Conservation (phyloP, 2,888 invertebrate genomes). For the Lamproptera curius region DNA sequence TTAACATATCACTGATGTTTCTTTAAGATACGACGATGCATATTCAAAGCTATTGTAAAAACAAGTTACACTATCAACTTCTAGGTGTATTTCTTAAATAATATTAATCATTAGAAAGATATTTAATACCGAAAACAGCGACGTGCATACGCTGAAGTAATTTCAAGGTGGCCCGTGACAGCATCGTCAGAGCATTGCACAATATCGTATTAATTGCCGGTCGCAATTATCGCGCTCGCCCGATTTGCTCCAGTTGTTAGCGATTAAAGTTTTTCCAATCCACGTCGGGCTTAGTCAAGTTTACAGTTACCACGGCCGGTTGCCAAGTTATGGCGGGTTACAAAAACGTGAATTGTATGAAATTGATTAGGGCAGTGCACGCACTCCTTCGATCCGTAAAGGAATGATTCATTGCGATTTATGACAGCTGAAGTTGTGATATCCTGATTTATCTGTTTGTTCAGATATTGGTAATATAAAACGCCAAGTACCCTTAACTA, state of each 20-base stretch:
- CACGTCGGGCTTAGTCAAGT: slow-evolving; percentile 53
- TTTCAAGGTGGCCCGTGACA: slow-evolving; percentile 36
- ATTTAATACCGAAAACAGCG: not conserved
- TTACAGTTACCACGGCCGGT: slow-evolving; percentile 64
- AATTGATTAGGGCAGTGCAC: slow-evolving; percentile 32
- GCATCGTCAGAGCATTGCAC: slow-evolving; percentile 59
- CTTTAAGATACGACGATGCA: no score
- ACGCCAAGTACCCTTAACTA: no score
- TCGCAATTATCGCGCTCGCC: slow-evolving; percentile 61
- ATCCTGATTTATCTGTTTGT: no score
- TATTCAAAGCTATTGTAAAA: no score
- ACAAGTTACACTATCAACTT: no score
- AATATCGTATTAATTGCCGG: slow-evolving; percentile 63
- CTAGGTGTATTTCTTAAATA: no score
- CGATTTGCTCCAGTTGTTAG: slow-evolving; percentile 75
- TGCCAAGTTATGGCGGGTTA: slow-evolving; percentile 56
- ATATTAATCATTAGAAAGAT: no score
- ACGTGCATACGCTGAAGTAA: not conserved
- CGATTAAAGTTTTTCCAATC: slow-evolving; percentile 70
- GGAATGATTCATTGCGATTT: no score
- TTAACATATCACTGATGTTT: no score
- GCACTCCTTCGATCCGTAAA: no score
- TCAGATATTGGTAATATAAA: no score
- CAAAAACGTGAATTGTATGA: slow-evolving; percentile 49
- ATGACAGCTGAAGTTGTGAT: no score